Conservation (phyloP, 1,140 invertebrate species). For the Nasonia longicornis region DNA sequence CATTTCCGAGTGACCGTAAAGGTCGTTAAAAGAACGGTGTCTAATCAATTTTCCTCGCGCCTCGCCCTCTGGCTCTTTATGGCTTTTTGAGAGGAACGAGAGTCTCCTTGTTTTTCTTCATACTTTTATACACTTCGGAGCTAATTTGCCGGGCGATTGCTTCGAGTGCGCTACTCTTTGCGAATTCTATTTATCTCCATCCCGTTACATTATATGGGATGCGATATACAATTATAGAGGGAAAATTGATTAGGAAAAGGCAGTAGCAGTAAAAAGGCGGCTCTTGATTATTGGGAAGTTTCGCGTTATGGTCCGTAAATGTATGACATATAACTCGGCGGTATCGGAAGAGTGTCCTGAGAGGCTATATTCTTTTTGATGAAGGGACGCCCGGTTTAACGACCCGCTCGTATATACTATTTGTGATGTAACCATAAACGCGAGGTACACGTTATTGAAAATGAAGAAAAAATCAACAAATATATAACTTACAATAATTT, state of each 20-base stretch:
- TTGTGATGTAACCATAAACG: too few species aligned
- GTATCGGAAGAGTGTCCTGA: background rate
- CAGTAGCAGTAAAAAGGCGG: background rate
- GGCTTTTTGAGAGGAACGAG: background rate
- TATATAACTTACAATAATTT: background rate
- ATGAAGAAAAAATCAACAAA: too few species aligned
- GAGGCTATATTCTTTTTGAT: background rate
- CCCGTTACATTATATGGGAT: background rate
- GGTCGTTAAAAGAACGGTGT: background rate
- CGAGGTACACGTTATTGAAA: too few species aligned
- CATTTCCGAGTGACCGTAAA: background rate
- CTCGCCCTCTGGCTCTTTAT: slow-evolving; percentile 12
- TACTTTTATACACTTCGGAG: background rate
- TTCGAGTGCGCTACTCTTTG: background rate
- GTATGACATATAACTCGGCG: background rate
- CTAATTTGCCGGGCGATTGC: slow-evolving; percentile 13
- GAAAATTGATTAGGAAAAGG: background rate
- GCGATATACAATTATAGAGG: too few species aligned
- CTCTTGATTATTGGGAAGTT: background rate
- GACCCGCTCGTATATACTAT: too few species aligned
- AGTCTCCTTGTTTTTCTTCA: background rate
- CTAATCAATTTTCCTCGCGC: slow-evolving; percentile 27
- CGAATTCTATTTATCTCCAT: background rate
- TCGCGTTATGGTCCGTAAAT: background rate
- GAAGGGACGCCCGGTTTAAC: too few species aligned